Evolutionary conservation across 2,113 vertebrate species (phyloP).

Genomic region (Campylorhamphus procurvoides): DNA sequence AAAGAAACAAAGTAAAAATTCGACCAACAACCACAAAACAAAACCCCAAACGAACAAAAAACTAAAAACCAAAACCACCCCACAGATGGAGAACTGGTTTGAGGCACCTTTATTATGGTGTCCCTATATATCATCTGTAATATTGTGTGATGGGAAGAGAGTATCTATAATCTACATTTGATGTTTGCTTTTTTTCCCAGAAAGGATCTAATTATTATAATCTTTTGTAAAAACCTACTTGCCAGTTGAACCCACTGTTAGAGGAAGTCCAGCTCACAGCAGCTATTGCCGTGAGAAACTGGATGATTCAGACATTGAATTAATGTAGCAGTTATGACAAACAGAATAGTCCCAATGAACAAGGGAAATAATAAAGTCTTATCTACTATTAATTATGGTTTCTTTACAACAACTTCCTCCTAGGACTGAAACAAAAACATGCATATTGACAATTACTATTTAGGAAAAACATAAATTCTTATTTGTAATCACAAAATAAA

Average conservation of each 20-base stretch:
- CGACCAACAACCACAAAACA: background rate
- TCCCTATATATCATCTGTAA: background rate
- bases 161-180: background rate
- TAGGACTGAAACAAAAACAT: background rate
- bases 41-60: background rate
- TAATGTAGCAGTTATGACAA: background rate
- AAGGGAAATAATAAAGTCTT: background rate
- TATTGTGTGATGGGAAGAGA: background rate
- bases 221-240: background rate
- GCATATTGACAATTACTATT: background rate
- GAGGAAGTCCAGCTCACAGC: fast-evolving
- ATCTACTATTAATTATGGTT: background rate
- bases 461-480: background rate
- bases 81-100: background rate
- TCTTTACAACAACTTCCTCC: background rate
- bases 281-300: background rate
- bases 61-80: background rate
- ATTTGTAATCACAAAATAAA: background rate
- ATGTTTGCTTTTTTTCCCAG: background rate
- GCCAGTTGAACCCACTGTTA: background rate
- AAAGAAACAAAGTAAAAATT: background rate
- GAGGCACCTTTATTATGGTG: background rate
- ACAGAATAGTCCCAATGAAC: background rate
- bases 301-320: background rate
- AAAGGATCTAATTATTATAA: background rate